Percentiles rank a stretch among this genome's conserved stretches.
phyloP scores from a whole-genome alignment of 2,888 invertebrate species.

The Pemphredon lugubris region DNA sequence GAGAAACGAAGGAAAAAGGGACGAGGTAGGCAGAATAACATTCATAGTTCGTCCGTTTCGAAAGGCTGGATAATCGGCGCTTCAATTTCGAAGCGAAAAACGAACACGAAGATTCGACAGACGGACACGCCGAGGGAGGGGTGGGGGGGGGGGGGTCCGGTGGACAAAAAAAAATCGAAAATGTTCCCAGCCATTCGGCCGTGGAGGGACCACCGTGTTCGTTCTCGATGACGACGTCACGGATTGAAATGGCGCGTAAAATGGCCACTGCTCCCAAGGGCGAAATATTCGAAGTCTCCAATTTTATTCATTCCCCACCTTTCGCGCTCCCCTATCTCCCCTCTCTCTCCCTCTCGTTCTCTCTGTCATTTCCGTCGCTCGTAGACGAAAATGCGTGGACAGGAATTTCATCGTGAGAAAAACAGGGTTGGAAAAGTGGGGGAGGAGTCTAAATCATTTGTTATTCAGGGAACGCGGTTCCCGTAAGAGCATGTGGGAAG shows the following conservation, averaged over 20 bases:
- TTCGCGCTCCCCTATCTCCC: slow-evolving; percentile 18
- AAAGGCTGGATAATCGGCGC: slow-evolving; percentile 53
- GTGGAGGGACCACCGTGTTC: slow-evolving; percentile 38
- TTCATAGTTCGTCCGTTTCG: slow-evolving; percentile 6
- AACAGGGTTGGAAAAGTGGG: background rate
- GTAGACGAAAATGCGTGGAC: background rate
- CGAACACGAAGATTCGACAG: slow-evolving; percentile 39
- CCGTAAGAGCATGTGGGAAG: background rate
- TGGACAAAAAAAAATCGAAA: slow-evolving; percentile 53
- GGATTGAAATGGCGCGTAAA: slow-evolving; percentile 80
- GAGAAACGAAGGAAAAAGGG: no score
- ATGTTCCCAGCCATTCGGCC: slow-evolving; percentile 36
- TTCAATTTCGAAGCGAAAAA: slow-evolving; percentile 50
- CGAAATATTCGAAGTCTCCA: slow-evolving; percentile 71
- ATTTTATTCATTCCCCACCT: slow-evolving; percentile 56
- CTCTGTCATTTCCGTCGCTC: slow-evolving; percentile 23
- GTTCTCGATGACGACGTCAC: slow-evolving; percentile 75
- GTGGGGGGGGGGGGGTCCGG: slow-evolving; percentile 12
- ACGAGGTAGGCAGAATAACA: background rate
- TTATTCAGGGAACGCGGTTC: background rate
- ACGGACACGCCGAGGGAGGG: slow-evolving; percentile 12
- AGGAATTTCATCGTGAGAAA: slow-evolving; percentile 11
- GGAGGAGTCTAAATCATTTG: slow-evolving; percentile 4
- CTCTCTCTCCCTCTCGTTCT: slow-evolving; percentile 24
- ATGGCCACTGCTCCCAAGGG: slow-evolving; percentile 76